phyloP scores from a whole-genome alignment of 1,140 invertebrate species.

The Harlomillsia oculata region DNA sequence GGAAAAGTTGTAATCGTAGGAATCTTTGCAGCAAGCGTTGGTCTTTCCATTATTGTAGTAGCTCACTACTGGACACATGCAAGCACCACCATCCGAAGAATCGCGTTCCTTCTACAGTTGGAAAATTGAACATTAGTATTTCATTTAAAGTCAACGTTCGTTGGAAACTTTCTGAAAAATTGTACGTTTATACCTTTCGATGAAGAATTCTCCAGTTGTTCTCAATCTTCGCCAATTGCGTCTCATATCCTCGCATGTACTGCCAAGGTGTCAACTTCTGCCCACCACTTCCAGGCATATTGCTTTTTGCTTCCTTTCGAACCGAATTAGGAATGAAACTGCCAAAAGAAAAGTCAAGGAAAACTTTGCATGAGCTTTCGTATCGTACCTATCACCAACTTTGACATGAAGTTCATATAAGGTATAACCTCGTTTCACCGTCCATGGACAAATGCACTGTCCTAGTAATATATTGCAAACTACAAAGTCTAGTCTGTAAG shows the following conservation, averaged over 20 bases:
- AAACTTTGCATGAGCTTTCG: no score
- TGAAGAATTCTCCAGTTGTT: conserved; percentile 8
- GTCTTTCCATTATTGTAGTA: conserved; percentile 34
- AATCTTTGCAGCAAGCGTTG: conserved; percentile 32
- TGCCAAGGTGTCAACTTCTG: conserved; percentile 29
- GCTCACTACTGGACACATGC: conserved; percentile 14
- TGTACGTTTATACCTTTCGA: no score
- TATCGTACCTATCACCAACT: no score
- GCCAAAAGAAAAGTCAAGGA: no score
- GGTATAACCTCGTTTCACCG: no score
- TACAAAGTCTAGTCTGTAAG: no score
- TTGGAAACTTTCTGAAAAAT: conserved; percentile 3
- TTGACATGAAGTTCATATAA: no score
- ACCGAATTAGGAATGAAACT: no score
- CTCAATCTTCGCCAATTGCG: conserved; percentile 24
- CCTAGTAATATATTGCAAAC: no score
- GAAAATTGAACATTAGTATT: neutral
- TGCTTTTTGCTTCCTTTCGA: no score
- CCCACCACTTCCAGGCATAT: conserved; percentile 7
- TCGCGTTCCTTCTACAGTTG: neutral
- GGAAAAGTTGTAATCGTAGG: conserved; percentile 30
- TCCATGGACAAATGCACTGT: no score
- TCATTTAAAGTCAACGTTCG: neutral
- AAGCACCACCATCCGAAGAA: neutral
- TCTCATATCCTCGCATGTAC: conserved; percentile 23